These are phyloP conservation scores for Acrossocheilus wenchowensis DNA, from an alignment of 2,797 vertebrate species.

Conservation along the genomic window DNA sequence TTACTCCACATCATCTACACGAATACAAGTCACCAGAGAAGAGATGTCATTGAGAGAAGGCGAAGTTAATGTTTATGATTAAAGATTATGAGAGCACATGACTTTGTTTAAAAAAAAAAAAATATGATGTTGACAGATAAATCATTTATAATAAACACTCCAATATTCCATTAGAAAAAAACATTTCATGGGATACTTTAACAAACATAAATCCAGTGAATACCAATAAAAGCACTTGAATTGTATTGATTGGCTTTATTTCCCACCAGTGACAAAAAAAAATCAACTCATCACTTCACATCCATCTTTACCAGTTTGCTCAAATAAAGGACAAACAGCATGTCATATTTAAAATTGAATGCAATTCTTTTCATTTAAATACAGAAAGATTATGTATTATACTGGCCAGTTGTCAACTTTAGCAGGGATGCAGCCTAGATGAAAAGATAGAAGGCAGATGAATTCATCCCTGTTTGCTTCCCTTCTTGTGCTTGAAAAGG, in stretches of 20 bases:
- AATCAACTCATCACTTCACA: background rate
- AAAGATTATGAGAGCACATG: too few relatives aligned
- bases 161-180: background rate
- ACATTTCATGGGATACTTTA: background rate
- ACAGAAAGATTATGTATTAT: background rate
- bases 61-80: too few relatives aligned
- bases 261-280: background rate
- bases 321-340: background rate
- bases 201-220: background rate
- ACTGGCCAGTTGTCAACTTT: background rate
- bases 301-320: background rate
- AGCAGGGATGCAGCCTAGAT: background rate
- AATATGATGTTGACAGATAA: too few relatives aligned
- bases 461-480: background rate
- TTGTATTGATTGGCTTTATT: background rate
- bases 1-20: background rate
- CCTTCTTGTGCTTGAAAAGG: background rate
- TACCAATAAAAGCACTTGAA: background rate
- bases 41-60: too few relatives aligned
- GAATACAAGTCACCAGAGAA: too few relatives aligned
- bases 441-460: background rate
- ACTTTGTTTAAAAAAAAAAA: too few relatives aligned
- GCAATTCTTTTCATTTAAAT: background rate
- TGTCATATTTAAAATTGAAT: background rate
- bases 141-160: too few relatives aligned